Evolutionary conservation across 2,888 invertebrate species (phyloP).

Genomic region (Orthosia gothica): DNA sequence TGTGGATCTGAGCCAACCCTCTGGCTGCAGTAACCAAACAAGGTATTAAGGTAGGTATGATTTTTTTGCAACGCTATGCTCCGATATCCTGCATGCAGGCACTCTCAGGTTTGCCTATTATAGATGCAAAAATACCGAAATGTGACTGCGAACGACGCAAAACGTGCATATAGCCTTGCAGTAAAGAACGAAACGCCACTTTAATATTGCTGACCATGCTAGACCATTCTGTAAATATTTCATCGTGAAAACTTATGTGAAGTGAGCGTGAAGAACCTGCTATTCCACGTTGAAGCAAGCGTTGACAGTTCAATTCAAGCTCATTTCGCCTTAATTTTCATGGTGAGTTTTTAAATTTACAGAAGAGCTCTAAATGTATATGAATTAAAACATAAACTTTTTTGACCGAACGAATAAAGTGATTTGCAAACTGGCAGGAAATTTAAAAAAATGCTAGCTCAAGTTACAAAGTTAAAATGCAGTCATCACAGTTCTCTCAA

Average conservation of each 20-base stretch:
- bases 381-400: no score
- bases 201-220: neutral
- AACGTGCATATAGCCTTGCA: neutral
- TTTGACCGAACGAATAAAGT: neutral
- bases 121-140: neutral
- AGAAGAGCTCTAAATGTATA: no score
- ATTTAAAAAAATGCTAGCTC: neutral
- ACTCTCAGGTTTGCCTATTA: neutral
- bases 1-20: slow-evolving; percentile 33
- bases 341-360: no score
- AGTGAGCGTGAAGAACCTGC: no score
- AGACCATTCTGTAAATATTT: no score
- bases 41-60: neutral
- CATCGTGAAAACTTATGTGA: no score
- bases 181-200: no score
- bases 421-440: neutral
- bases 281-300: no score
- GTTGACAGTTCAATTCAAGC: no score
- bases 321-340: no score
- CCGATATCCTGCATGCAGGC: neutral
- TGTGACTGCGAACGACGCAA: neutral
- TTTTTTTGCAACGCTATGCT: slow-evolving; percentile 16
- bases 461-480: neutral
- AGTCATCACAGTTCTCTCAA: neutral
- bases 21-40: slow-evolving; percentile 23